Evolutionary conservation across 2,797 vertebrate species (phyloP).

Genomic region (Scolopax bukidnonensis): DNA sequence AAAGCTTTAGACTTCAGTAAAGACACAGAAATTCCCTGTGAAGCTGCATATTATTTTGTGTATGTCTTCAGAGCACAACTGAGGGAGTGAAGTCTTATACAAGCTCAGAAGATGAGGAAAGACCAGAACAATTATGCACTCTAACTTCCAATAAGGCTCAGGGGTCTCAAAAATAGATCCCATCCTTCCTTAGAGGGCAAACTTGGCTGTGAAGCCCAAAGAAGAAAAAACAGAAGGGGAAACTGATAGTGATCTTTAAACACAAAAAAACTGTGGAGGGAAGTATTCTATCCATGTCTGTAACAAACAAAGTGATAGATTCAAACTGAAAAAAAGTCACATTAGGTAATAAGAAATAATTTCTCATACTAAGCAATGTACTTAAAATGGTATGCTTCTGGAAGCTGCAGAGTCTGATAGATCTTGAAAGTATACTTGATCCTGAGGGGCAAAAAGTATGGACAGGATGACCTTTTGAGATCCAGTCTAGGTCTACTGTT

Average conservation of each 20-base stretch:
- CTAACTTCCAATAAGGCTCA: background rate
- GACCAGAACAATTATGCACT: background rate
- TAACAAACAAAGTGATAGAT: background rate
- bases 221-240: background rate
- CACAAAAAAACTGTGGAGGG: background rate
- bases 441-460: background rate
- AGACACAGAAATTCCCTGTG: background rate
- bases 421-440: background rate
- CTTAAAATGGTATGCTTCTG: background rate
- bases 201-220: accelerated
- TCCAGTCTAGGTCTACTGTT: background rate
- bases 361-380: background rate
- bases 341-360: background rate
- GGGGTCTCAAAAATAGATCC: background rate
- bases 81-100: background rate
- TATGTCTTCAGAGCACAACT: background rate
- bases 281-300: background rate
- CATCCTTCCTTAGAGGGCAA: background rate
- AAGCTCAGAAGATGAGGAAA: background rate
- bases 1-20: background rate
- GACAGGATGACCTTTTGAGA: background rate
- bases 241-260: background rate
- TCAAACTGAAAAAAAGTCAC: background rate
- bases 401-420: background rate
- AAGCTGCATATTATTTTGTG: background rate